phyloP scores from a whole-genome alignment of 2,888 invertebrate genomes.

The Exocentrus adspersus region DNA sequence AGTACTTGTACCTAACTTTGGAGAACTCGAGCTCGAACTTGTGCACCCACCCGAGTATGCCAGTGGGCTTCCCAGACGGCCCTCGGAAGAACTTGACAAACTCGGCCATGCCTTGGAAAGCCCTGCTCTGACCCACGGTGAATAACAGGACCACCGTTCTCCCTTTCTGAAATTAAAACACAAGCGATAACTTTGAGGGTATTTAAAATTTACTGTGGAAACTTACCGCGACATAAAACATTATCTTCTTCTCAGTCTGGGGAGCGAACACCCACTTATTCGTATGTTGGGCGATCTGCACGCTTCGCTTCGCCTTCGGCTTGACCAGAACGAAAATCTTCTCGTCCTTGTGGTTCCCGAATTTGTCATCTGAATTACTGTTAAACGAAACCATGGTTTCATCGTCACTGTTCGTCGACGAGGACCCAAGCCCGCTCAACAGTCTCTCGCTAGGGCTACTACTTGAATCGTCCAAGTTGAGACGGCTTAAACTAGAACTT shows the following conservation, averaged over 20 bases:
- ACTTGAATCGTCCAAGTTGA: background rate
- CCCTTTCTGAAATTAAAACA: conserved; percentile 55
- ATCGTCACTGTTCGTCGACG: too few relatives aligned
- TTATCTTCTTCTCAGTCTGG: conserved; percentile 70
- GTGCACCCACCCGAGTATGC: conserved; percentile 38
- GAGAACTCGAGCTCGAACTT: conserved; percentile 34
- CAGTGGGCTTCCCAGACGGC: conserved; percentile 38
- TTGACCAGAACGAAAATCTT: conserved; percentile 71
- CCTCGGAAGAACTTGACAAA: conserved; percentile 30
- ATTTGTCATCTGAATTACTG: conserved; percentile 5
- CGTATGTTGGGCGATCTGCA: conserved; percentile 68
- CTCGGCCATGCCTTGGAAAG: conserved; percentile 44
- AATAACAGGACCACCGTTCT: conserved; percentile 64
- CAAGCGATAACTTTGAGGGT: too few relatives aligned
- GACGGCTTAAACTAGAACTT: conserved; percentile 2
- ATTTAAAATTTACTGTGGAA: too few relatives aligned
- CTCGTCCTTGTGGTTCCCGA: conserved; percentile 49
- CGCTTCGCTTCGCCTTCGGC: conserved; percentile 67
- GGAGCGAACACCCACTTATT: conserved; percentile 71
- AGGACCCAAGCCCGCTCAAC: conserved; percentile 18
- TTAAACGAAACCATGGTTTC: too few relatives aligned
- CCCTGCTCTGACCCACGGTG: conserved; percentile 64
- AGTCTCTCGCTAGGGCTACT: conserved; percentile 4
- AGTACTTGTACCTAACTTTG: conserved; percentile 47
- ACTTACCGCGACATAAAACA: conserved; percentile 69